A percentile compares a stretch with the other conserved stretches of the same genome.
Conservation (phyloP, 2,113 vertebrate species). For the Paradoxurus hermaphroditus region DNA sequence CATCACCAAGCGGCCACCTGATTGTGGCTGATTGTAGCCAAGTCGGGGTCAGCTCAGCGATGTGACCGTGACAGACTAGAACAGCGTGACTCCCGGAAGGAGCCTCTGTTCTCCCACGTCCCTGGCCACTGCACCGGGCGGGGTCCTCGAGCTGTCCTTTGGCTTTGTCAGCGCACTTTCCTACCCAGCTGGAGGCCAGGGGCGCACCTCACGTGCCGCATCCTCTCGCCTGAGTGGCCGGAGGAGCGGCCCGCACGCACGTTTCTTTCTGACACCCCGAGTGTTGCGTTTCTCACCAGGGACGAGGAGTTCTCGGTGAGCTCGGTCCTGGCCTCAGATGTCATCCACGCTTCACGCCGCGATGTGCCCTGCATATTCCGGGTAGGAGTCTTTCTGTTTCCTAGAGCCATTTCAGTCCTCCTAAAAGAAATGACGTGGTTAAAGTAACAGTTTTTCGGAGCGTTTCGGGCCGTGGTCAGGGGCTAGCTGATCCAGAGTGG, state of each 20-base stretch:
- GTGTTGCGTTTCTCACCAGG: slow-evolving; percentile 80
- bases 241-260: accelerated
- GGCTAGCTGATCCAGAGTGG: accelerated
- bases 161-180: accelerated
- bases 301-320: slow-evolving; percentile 97
- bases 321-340: slow-evolving; percentile 95
- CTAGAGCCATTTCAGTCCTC: neutral
- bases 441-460: accelerated
- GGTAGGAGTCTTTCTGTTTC: slow-evolving; percentile 81
- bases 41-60: accelerated
- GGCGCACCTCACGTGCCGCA: accelerated
- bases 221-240: neutral
- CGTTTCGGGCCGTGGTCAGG: accelerated
- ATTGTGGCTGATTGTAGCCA: accelerated
- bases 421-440: neutral
- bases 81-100: accelerated
- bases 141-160: accelerated
- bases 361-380: slow-evolving; percentile 98
- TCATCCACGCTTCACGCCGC: slow-evolving; percentile 96
- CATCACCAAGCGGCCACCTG: accelerated
- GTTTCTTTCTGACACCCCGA: neutral
- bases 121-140: accelerated
- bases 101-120: accelerated
- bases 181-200: accelerated
- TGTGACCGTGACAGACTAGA: accelerated